phyloP scores from a whole-genome alignment of 1,140 invertebrate genomes.

The Drosophila obscura region DNA sequence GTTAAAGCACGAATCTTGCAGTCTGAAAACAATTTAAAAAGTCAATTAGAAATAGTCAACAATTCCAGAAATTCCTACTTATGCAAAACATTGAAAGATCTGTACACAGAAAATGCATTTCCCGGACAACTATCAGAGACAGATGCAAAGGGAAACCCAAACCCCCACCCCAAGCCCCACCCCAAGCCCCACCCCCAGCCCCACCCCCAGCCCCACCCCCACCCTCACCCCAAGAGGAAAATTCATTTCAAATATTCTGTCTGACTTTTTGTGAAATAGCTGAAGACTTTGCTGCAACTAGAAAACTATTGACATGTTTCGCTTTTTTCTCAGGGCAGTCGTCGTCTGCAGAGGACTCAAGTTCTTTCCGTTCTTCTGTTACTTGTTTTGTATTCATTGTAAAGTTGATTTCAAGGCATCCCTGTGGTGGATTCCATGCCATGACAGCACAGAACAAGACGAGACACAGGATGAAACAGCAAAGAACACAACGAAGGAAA shows the following conservation, averaged over 20 bases:
- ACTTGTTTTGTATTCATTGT: conserved; percentile 31
- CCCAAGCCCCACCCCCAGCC: no score
- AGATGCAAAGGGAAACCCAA: neutral
- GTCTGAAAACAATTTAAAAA: no score
- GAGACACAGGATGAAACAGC: neutral
- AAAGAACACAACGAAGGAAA: neutral
- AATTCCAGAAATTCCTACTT: neutral
- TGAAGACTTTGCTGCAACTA: conserved; percentile 35
- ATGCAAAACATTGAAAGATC: conserved; percentile 1
- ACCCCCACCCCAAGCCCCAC: no score
- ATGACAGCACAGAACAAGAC: conserved; percentile 11
- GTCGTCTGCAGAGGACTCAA: conserved; percentile 39
- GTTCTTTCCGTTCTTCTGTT: conserved; percentile 14
- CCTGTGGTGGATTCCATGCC: conserved; percentile 5
- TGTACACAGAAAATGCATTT: conserved; percentile 8
- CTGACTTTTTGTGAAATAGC: conserved; percentile 60
- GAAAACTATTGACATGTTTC: conserved; percentile 53
- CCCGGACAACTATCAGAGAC: conserved; percentile 4
- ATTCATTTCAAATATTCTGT: conserved; percentile 21
- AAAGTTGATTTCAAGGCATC: conserved; percentile 46
- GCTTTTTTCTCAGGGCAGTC: conserved; percentile 26
- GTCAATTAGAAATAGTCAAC: no score
- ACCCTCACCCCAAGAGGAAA: neutral
- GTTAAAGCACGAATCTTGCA: no score
- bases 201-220: no score